Percentiles rank a stretch among this genome's conserved stretches.
These are phyloP conservation scores for Magallana ariakensis DNA, from an alignment of 1,140 invertebrate species.

Conservation along the genomic window DNA sequence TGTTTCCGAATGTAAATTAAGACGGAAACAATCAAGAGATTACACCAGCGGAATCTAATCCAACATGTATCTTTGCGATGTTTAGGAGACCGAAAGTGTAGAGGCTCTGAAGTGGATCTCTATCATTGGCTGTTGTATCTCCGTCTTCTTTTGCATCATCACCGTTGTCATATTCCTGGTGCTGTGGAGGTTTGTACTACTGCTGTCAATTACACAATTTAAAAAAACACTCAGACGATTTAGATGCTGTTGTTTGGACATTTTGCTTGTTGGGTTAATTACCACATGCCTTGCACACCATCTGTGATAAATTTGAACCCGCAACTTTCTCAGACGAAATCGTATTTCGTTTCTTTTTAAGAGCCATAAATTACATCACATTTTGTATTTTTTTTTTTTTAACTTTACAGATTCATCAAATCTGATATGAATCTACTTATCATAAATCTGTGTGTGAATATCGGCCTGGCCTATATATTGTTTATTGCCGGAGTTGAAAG, in stretches of 20 bases:
- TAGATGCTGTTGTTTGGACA: not conserved
- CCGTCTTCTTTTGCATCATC: conserved; percentile 17
- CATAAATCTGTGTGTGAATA: conserved; percentile 29
- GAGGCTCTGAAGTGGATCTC: conserved; percentile 30
- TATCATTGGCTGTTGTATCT: conserved; percentile 39
- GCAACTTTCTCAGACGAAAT: not conserved
- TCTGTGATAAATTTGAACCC: conserved; percentile 10
- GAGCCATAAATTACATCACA: not conserved
- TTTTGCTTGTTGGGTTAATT: not conserved
- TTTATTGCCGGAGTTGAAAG: conserved; percentile 41
- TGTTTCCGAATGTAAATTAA: not conserved
- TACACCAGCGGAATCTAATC: not conserved
- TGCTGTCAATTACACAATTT: not conserved
- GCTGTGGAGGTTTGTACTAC: conserved; percentile 42
- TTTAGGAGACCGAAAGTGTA: not conserved
- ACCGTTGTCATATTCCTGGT: conserved; percentile 37
- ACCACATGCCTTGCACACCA: not conserved
- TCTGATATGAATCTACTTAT: conserved; percentile 18
- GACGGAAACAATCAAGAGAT: not conserved
- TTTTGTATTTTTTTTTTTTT: not conserved
- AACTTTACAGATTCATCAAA: conserved; percentile 35
- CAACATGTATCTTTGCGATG: not conserved
- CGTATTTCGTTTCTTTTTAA: not conserved
- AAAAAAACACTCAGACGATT: not conserved
- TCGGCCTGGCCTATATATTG: conserved; percentile 37